These are phyloP conservation scores for Lagorchestes hirsutus DNA, from an alignment of 2,797 vertebrate genomes.

Conservation along the genomic window DNA sequence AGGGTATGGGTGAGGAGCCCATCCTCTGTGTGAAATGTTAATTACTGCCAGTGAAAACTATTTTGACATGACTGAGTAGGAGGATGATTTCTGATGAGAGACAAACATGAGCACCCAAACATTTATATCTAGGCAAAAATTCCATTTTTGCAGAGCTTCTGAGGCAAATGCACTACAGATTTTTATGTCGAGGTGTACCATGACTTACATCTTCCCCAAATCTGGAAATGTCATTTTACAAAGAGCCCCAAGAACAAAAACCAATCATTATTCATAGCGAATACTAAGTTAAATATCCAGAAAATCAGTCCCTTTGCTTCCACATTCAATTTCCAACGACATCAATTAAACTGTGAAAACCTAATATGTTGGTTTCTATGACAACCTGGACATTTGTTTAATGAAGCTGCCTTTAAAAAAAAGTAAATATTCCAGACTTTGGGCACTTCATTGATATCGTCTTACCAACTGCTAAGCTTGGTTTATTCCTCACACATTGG, in stretches of 20 bases:
- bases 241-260: constrained; percentile 40
- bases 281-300: not conserved
- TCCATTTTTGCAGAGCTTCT: constrained; percentile 20
- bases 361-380: constrained; percentile 65
- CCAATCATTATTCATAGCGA: constrained; percentile 41
- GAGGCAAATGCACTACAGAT: constrained; percentile 3
- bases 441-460: constrained; percentile 67
- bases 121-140: constrained; percentile 45
- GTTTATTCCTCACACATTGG: constrained; percentile 61
- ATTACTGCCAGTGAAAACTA: constrained; percentile 31
- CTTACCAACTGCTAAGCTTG: constrained; percentile 46
- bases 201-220: not conserved
- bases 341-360: constrained; percentile 59
- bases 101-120: constrained; percentile 26
- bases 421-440: constrained; percentile 65
- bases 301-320: constrained; percentile 36
- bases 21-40: not conserved
- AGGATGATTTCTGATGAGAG: constrained; percentile 43
- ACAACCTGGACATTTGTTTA: constrained; percentile 68
- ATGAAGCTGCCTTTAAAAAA: constrained; percentile 58
- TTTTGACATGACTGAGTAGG: constrained; percentile 41
- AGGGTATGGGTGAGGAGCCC: not conserved
- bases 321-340: constrained; percentile 56
- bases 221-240: constrained; percentile 46
- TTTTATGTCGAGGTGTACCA: not conserved